A percentile compares a stretch with the other conserved stretches of the same genome.
Evolutionary conservation across 2,113 vertebrate species (phyloP).

Genomic region (Neofelis nebulosa): DNA sequence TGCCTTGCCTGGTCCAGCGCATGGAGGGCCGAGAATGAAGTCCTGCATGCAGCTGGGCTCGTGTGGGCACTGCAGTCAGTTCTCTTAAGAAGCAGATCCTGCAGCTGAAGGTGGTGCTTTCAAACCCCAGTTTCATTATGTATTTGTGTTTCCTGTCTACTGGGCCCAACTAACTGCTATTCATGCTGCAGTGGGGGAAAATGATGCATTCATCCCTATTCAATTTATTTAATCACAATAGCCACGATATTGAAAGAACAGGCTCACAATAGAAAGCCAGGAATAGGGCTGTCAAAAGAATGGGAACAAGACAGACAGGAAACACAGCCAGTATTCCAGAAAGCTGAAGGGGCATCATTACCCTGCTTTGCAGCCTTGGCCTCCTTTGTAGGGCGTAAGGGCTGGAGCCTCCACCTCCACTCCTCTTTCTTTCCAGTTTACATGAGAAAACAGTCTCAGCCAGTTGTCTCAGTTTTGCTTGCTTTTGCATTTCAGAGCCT

Average conservation of each 20-base stretch:
- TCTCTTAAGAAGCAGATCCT: neutral
- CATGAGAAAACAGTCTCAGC: neutral
- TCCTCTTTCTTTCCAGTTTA: neutral
- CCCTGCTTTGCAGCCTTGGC: neutral
- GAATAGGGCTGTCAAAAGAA: neutral
- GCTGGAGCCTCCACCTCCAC: neutral
- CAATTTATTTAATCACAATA: neutral
- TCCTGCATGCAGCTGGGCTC: no score
- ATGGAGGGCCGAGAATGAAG: neutral
- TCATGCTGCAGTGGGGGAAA: neutral
- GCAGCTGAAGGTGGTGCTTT: neutral
- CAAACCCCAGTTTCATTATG: neutral
- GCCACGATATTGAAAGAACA: neutral
- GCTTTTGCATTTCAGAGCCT: neutral
- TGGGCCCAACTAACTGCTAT: neutral
- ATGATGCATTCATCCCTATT: neutral
- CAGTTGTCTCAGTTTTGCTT: neutral
- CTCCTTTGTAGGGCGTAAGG: neutral
- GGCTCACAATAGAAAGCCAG: neutral
- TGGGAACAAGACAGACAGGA: neutral
- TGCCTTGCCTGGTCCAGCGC: fast-evolving
- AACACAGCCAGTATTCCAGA: neutral
- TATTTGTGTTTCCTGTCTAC: neutral
- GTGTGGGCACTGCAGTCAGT: fast-evolving
- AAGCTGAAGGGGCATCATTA: neutral